Evolutionary conservation across 2,888 invertebrate genomes (phyloP).

Genomic region (Flexamia atlantica): DNA sequence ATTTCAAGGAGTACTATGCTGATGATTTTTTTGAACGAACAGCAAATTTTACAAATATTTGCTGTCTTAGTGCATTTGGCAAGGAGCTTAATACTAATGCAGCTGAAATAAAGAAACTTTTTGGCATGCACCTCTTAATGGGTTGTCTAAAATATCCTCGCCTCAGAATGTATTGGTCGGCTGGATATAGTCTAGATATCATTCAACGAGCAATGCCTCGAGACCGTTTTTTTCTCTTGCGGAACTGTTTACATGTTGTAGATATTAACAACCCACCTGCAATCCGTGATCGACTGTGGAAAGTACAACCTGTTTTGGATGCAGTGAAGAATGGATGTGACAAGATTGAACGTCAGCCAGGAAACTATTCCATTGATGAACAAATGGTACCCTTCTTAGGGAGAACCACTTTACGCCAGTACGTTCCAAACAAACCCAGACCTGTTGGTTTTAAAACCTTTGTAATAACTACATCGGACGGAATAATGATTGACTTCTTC

Average conservation of each 20-base stretch:
- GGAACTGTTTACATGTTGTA: constrained; percentile 59
- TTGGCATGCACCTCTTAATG: constrained; percentile 56
- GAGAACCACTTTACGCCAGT: background rate
- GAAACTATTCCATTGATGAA: constrained; percentile 36
- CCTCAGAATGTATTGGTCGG: constrained; percentile 61
- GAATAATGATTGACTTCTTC: constrained; percentile 38
- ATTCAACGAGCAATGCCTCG: constrained; percentile 55
- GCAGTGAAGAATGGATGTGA: constrained; percentile 20
- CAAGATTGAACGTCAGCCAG: background rate
- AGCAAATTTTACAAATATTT: constrained; percentile 49
- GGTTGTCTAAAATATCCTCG: constrained; percentile 61
- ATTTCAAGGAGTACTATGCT: constrained; percentile 61
- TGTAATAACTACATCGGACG: constrained; percentile 7
- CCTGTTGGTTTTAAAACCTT: constrained; percentile 40
- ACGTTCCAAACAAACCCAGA: constrained; percentile 50
- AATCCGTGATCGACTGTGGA: constrained; percentile 8
- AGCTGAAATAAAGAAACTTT: constrained; percentile 59
- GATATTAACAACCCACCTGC: constrained; percentile 58
- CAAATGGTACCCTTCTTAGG: constrained; percentile 38
- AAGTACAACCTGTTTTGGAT: constrained; percentile 6
- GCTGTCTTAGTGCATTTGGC: constrained; percentile 50
- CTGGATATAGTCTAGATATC: constrained; percentile 38
- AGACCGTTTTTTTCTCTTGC: constrained; percentile 61
- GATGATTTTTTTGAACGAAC: constrained; percentile 37
- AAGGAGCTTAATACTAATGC: constrained; percentile 59